Evolutionary conservation across 2,888 invertebrate genomes (phyloP), one percentile per base, ranked within the genome.

Genomic region (Desoria tigrina): DNA sequence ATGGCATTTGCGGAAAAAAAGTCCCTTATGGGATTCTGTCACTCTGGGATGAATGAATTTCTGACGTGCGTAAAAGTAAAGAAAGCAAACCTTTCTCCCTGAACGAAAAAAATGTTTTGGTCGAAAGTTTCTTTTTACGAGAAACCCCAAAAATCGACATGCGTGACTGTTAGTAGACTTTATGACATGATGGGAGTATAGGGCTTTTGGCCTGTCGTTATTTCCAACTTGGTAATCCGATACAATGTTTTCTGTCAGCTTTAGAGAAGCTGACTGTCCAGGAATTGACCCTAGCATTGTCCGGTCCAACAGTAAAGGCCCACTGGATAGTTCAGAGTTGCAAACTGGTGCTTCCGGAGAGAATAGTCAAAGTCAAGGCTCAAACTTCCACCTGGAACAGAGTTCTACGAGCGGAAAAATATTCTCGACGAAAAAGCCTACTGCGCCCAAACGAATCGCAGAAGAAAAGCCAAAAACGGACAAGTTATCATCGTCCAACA

Each of bases 381-480:
- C 69, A n/a, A 61, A 69, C 54, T 72, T 69, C 42, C 64, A 72
- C 50, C 64, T 69, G 21, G 69, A 68, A 60, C 70, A 70, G 42
- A 66, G 63, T 3, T 45, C 45, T n/a, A 27, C 53, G 21, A 49
- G 21, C 2, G 55, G n/a, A 49, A n/a, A 28, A 9, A 42, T 32
- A n/a, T 45, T 24, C 27, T 42, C 42, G 14, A 27, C 21, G 23
- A 59, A 23, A 45, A 57, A 50, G 14, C 51, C n/a, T 4, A 39
- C 53, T 6, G n/a, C 59, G 2, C 51, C 60, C 0, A 55, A 54
- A 60, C 23, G 42, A 53, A 18, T 58, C 14, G 50, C 50, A 18
- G 51, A 51, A 26, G 26, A 51, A 24, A 65, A 49, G 49, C 71
- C 71, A 2, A 68, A 66, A 68, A 68, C 68, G 2, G 45, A 45